Evolutionary conservation across 92 coral and sea anemone genomes (phyloP).

Genomic region (Virgularia gustaviana): DNA sequence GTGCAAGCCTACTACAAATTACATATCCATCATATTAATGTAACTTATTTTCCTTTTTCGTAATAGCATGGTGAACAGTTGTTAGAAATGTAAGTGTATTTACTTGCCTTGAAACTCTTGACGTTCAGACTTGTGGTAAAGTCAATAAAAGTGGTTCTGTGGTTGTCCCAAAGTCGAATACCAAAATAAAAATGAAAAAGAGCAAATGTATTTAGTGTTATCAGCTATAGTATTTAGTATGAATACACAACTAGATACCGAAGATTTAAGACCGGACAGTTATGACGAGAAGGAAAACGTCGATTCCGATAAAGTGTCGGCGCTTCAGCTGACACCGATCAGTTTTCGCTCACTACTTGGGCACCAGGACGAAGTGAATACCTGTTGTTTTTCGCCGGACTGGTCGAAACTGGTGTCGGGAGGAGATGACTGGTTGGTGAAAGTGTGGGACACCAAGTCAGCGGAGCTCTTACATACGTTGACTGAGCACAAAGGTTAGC

Average conservation of each 20-base stretch:
- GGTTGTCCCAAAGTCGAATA: too few species aligned
- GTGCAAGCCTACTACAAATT: too few species aligned
- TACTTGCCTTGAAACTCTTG: too few species aligned
- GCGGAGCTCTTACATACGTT: slow-evolving; percentile 74
- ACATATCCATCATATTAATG: too few species aligned
- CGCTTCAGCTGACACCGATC: slow-evolving; percentile 68
- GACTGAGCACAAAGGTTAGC: slow-evolving; percentile 61
- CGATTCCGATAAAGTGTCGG: slow-evolving; percentile 58
- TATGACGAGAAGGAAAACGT: slow-evolving; percentile 37
- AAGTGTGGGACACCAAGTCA: slow-evolving; percentile 81
- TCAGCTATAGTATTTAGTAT: neutral
- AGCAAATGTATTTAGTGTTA: neutral
- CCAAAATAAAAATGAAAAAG: neutral
- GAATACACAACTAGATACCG: neutral
- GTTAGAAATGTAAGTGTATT: too few species aligned
- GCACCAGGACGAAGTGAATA: slow-evolving; percentile 93
- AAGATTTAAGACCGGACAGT: slow-evolving; percentile 2
- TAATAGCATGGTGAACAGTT: too few species aligned
- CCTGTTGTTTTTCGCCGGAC: slow-evolving; percentile 94
- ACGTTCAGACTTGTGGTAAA: too few species aligned
- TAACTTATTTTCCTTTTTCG: neutral
- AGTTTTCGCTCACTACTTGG: slow-evolving; percentile 89
- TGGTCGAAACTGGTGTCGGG: slow-evolving; percentile 91
- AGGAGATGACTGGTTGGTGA: slow-evolving; percentile 87
- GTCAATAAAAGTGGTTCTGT: too few species aligned